Conservation (phyloP, 2,888 invertebrate species). For the Leptopilina syphax region DNA sequence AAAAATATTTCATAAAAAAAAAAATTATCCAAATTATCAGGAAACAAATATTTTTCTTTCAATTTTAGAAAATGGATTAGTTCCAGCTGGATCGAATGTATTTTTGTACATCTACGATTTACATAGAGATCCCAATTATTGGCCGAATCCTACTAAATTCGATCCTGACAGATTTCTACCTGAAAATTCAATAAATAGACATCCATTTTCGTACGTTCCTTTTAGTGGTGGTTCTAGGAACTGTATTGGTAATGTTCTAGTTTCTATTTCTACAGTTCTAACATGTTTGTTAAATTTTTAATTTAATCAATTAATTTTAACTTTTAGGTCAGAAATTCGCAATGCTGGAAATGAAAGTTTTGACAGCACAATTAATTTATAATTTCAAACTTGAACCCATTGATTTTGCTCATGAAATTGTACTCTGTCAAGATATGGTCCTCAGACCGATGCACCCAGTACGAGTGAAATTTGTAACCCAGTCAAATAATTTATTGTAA, state of each 20-base stretch:
- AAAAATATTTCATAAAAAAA: neutral
- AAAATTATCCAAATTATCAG: neutral
- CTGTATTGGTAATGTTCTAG: slow-evolving; percentile 79
- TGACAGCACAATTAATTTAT: slow-evolving; percentile 52
- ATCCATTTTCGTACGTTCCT: slow-evolving; percentile 82
- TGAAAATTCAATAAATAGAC: slow-evolving; percentile 76
- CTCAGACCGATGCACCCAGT: slow-evolving; percentile 45
- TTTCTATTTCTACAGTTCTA: neutral
- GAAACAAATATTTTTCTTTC: neutral
- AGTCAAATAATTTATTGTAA: too few relatives aligned
- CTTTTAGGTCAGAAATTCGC: slow-evolving; percentile 54
- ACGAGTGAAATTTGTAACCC: slow-evolving; percentile 42
- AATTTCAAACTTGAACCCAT: slow-evolving; percentile 57
- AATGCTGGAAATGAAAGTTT: slow-evolving; percentile 55
- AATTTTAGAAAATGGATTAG: slow-evolving; percentile 72
- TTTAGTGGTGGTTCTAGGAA: slow-evolving; percentile 75
- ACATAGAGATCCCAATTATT: slow-evolving; percentile 81
- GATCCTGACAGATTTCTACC: slow-evolving; percentile 78
- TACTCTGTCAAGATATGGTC: slow-evolving; percentile 49
- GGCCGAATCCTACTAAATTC: slow-evolving; percentile 80
- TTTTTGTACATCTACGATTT: slow-evolving; percentile 80
- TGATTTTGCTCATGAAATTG: slow-evolving; percentile 47
- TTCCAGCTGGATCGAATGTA: slow-evolving; percentile 78
- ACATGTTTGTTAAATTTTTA: neutral
- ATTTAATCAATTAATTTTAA: neutral